Percentiles rank a stretch among this genome's conserved stretches.
phyloP scores from a whole-genome alignment of 2,113 vertebrate genomes.

The Hydrochoerus hydrochaeris region DNA sequence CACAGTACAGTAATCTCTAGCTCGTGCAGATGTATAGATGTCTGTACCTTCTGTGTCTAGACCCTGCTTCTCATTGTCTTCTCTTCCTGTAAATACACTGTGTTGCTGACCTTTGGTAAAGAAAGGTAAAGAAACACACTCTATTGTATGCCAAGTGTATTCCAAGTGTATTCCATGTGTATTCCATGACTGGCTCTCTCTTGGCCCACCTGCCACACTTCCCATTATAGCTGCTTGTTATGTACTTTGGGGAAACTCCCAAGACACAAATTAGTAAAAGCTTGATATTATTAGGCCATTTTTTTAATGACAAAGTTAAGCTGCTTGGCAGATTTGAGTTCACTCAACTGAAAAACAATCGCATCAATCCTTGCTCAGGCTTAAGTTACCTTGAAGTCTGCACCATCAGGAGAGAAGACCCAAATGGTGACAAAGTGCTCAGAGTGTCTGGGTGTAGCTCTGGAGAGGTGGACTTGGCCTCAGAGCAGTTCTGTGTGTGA shows the following conservation, averaged over 20 bases:
- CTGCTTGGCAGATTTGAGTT: not conserved
- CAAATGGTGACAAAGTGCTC: not conserved
- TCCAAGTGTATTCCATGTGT: not conserved
- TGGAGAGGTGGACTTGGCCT: not conserved
- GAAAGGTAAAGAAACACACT: constrained; percentile 19
- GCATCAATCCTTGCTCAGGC: not conserved
- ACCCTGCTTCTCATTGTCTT: not conserved
- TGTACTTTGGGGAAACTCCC: not conserved
- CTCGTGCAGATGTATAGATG: not conserved
- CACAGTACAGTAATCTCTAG: not conserved
- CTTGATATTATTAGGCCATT: not conserved
- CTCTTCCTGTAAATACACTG: not conserved
- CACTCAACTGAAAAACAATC: not conserved
- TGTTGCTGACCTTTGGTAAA: constrained; percentile 4
- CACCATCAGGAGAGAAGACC: not conserved
- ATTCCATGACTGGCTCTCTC: not conserved
- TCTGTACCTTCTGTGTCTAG: not conserved
- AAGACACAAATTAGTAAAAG: constrained; percentile 45
- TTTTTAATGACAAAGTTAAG: constrained; percentile 17
- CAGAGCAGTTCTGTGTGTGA: not conserved
- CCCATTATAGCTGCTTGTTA: not conserved
- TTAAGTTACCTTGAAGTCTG: constrained; percentile 1
- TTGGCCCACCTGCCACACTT: not conserved
- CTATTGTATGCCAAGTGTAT: constrained; percentile 1
- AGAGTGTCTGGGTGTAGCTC: not conserved